Evolutionary conservation across 1,140 invertebrate genomes (phyloP), one percentile per base, ranked within the genome.

Genomic region (Monomorium pharaonis): DNA sequence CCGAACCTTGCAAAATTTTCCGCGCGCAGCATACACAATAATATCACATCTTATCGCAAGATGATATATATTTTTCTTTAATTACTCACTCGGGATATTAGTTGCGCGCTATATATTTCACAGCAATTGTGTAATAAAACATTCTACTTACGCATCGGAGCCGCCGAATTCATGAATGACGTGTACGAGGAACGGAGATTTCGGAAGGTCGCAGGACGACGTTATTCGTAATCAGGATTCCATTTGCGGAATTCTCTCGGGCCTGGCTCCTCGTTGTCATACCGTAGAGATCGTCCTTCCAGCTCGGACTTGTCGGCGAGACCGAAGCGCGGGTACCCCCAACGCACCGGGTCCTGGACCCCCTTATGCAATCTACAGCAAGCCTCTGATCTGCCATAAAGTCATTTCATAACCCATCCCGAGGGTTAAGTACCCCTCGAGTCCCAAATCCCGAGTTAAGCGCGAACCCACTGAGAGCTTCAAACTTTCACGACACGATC

Each of bases 321-420:
- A 89, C 62, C 88, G 85, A 86, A 70, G 83, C 87, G 76, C 87
- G 88, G n/a, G n/a, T 86, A 84, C 86, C 83, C 89, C 84, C 63
- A n/a, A 51, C 44, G 65, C 80, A n/a, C n/a, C n/a, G 83, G 54
- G 56, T 65, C 58, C 62, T 75, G 88, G 91, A 93, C 90, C 92
- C 94, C 92, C 93, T 93, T 93, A 90, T 89, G 93, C 92, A 94
- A 95, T 95, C 93, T 93, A 93, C 93, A 92, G 88, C 93, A 93
- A 92, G 92, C 92, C 94, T 94, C 94, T 93, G 94, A 94, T 95
- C 94, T 94, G 91, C 93, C 94, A 94, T 95, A 95, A 95, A 95
- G 94, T 94, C 94, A 95, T 95, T 95, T 94, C 93, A 94, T 94
- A 94, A 94, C 92, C 92, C 92, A 92, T 93, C 92, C 92, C 91